Conservation (phyloP, 2,888 invertebrate genomes). For the Drosophila helvetica region DNA sequence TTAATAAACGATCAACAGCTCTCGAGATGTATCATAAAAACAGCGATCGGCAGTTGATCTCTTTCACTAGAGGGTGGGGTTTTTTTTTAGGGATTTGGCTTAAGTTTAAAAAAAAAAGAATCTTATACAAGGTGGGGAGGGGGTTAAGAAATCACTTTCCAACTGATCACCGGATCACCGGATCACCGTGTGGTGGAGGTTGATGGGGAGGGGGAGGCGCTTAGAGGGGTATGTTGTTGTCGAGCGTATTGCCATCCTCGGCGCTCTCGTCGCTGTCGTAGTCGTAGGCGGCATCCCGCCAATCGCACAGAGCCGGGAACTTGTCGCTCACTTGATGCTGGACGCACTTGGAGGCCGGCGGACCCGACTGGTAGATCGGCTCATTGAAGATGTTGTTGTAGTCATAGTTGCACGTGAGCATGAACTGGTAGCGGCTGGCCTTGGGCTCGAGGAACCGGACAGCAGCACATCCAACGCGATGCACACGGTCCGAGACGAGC, state of each 20-base stretch:
- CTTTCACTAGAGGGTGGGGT: not conserved
- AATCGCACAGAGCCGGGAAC: slow-evolving; percentile 79
- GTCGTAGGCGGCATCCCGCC: slow-evolving; percentile 69
- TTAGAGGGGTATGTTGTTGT: slow-evolving; percentile 55
- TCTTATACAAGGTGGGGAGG: not conserved
- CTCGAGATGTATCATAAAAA: not conserved
- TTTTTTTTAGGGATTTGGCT: not conserved
- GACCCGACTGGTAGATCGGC: slow-evolving; percentile 77
- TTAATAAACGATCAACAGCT: not conserved
- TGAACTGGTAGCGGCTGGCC: slow-evolving; percentile 58
- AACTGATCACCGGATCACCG: not conserved
- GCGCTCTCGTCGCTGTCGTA: slow-evolving; percentile 70
- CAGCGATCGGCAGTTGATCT: not conserved
- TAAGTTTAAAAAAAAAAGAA: not conserved
- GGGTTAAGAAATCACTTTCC: not conserved
- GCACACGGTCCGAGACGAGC: slow-evolving; percentile 80
- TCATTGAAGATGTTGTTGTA: slow-evolving; percentile 79
- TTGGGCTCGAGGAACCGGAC: slow-evolving; percentile 68
- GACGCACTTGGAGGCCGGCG: slow-evolving; percentile 75
- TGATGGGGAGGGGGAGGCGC: too few relatives aligned
- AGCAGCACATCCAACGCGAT: slow-evolving; percentile 82
- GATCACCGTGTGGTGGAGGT: not conserved
- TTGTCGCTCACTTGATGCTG: slow-evolving; percentile 67
- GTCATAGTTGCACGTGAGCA: slow-evolving; percentile 83
- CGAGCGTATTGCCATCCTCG: slow-evolving; percentile 63